Evolutionary conservation across 2,113 vertebrate species (phyloP).

Genomic region (Ivindomyrus marchei): DNA sequence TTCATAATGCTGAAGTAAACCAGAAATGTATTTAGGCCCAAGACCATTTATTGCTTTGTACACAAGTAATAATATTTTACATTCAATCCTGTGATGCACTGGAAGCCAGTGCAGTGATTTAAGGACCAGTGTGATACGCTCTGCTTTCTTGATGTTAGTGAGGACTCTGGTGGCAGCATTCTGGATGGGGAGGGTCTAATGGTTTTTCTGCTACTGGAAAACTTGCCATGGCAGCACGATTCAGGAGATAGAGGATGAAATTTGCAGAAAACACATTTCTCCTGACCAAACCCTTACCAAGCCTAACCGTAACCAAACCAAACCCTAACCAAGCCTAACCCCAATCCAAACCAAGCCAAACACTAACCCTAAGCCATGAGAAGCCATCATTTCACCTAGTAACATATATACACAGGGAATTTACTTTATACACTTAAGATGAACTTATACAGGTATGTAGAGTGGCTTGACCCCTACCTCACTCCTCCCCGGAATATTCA

Average conservation of each 20-base stretch:
- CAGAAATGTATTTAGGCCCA: too few relatives aligned
- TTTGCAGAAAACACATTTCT: background rate
- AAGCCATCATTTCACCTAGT: background rate
- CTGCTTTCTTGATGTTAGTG: too few relatives aligned
- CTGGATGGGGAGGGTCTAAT: background rate
- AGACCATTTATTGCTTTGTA: too few relatives aligned
- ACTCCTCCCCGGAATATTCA: background rate
- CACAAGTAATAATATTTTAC: too few relatives aligned
- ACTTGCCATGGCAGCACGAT: background rate
- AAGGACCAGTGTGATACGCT: too few relatives aligned
- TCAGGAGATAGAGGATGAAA: background rate
- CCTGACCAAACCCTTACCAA: background rate
- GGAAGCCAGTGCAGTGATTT: too few relatives aligned
- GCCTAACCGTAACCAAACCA: background rate
- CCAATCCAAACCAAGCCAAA: background rate
- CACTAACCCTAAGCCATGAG: background rate
- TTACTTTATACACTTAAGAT: background rate
- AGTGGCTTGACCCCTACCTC: background rate
- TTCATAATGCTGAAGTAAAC: too few relatives aligned
- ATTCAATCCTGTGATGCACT: too few relatives aligned
- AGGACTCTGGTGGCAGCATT: too few relatives aligned
- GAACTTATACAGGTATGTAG: background rate
- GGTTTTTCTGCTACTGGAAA: background rate
- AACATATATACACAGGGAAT: background rate
- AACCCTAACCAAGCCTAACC: background rate